Conservation (phyloP, 2,113 vertebrate genomes). For the Indicator maculatus region DNA sequence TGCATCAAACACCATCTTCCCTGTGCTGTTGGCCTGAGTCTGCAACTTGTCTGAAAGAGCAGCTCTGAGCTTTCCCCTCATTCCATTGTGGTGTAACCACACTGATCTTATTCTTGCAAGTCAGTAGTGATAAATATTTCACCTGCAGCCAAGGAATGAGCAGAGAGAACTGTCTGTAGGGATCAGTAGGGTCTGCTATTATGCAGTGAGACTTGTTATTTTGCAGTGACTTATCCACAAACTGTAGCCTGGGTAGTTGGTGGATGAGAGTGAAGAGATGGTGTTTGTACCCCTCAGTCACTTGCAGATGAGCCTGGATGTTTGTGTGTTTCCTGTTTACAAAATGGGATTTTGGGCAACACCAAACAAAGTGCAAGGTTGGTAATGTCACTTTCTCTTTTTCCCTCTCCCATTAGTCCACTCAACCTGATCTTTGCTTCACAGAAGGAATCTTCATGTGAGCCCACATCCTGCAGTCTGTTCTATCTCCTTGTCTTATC, state of each 20-base stretch:
- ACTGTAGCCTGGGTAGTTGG: not conserved
- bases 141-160: not conserved
- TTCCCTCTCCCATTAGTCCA: not conserved
- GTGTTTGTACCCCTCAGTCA: not conserved
- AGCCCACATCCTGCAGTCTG: not conserved
- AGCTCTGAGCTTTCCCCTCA: not conserved
- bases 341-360: not conserved
- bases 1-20: not conserved
- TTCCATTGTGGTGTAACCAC: not conserved
- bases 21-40: not conserved
- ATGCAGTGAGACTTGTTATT: not conserved
- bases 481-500: not conserved
- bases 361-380: not conserved
- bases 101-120: not conserved
- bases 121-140: not conserved
- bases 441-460: not conserved
- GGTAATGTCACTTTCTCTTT: not conserved
- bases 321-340: not conserved
- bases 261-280: not conserved
- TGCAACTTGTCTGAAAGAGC: not conserved
- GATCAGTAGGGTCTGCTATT: not conserved
- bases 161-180: not conserved
- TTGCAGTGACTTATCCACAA: too few relatives aligned
- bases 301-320: fast-evolving
- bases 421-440: not conserved